Evolutionary conservation across 1,140 invertebrate species (phyloP).

Genomic region (Camponotus pennsylvanicus): DNA sequence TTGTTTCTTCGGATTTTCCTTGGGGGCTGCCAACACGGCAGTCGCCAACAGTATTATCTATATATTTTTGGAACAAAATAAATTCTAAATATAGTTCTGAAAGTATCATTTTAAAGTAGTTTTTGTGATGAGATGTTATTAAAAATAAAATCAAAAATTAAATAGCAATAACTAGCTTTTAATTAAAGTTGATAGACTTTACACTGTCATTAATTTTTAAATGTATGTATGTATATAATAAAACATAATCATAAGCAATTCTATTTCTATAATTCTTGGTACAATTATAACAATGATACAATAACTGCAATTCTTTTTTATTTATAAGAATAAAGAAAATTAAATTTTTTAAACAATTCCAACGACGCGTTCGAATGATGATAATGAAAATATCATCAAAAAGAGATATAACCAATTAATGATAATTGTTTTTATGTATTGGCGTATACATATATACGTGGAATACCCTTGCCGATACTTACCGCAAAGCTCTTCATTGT

Average conservation of each 20-base stretch:
- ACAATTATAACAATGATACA: constrained; percentile 3
- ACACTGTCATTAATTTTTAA: constrained; percentile 24
- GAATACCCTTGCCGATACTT: constrained; percentile 66
- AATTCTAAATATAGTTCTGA: neutral
- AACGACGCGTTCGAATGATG: neutral
- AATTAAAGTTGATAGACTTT: neutral
- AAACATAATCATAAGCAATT: neutral
- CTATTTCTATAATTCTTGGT: neutral
- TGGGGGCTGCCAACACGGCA: constrained; percentile 37
- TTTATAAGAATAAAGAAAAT: neutral
- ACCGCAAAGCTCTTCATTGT: constrained; percentile 79
- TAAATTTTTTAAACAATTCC: neutral
- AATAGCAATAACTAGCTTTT: neutral
- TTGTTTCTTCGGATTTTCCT: neutral
- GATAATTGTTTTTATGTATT: neutral
- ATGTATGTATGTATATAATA: neutral
- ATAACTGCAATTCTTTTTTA: neutral
- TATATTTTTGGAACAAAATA: neutral
- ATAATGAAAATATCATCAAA: neutral
- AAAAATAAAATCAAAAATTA: neutral
- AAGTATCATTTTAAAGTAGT: neutral
- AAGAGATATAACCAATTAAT: neutral
- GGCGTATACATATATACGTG: too few relatives aligned
- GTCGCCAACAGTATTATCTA: constrained; percentile 50
- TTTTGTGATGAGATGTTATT: neutral